Percentiles rank a stretch among this genome's conserved stretches.
Conservation (phyloP, 1,140 invertebrate genomes). For the Chlorops oryzae region DNA sequence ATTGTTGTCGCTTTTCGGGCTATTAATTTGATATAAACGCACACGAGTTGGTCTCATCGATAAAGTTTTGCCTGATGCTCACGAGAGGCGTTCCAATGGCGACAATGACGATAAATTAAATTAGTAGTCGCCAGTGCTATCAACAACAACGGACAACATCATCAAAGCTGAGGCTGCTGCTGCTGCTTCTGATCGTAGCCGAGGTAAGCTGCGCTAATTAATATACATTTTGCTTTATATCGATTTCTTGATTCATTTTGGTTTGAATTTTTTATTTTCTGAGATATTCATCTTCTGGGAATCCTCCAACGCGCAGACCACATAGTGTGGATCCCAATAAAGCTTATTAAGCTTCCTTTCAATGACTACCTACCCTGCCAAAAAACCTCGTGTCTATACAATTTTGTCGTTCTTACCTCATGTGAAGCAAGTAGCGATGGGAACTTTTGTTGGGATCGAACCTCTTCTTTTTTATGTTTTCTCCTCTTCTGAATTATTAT, state of each 20-base stretch:
- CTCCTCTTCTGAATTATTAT: too few species aligned
- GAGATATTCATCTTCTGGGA: slow-evolving; percentile 44
- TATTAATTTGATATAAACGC: slow-evolving; percentile 11
- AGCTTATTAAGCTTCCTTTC: too few species aligned
- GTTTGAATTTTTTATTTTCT: slow-evolving; percentile 17
- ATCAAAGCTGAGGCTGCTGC: slow-evolving; percentile 15
- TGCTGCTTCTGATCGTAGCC: slow-evolving; percentile 12
- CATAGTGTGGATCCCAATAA: too few species aligned
- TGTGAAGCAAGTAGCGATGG: too few species aligned
- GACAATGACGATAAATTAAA: slow-evolving; percentile 44
- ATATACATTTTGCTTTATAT: slow-evolving; percentile 35
- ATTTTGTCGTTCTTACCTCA: too few species aligned
- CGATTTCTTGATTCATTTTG: too few species aligned
- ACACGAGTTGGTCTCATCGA: slow-evolving; percentile 32
- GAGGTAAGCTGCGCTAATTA: slow-evolving; percentile 16
- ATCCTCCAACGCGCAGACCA: too few species aligned
- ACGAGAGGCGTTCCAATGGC: slow-evolving; percentile 36
- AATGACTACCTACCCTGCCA: too few species aligned
- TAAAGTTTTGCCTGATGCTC: slow-evolving; percentile 20
- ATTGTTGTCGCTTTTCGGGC: neutral
- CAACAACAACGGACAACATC: neutral
- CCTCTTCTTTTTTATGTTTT: too few species aligned
- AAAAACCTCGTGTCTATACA: too few species aligned
- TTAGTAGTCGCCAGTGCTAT: slow-evolving; percentile 20
- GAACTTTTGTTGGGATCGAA: too few species aligned